A percentile compares a stretch with the other conserved stretches of the same genome.
Conservation (phyloP, 2,888 invertebrate species). For the Acanthoscelides obtectus region DNA sequence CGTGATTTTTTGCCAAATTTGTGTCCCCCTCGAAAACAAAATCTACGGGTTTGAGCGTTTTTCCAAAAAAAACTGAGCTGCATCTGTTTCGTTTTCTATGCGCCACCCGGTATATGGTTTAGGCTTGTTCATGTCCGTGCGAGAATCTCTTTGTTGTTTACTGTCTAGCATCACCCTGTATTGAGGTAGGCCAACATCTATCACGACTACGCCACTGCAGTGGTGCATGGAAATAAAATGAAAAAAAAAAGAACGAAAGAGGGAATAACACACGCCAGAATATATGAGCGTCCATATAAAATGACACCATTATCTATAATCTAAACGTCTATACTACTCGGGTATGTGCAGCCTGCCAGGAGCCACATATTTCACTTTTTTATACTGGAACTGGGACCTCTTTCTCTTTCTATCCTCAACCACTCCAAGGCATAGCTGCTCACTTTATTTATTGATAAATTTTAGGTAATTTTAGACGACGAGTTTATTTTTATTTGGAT, state of each 20-base stretch:
- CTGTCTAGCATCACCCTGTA: too few relatives aligned
- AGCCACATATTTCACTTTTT: constrained; percentile 13
- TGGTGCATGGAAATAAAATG: not conserved
- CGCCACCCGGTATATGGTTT: too few relatives aligned
- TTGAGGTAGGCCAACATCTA: not conserved
- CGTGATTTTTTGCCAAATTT: too few relatives aligned
- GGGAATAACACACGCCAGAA: not conserved
- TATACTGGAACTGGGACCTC: not conserved
- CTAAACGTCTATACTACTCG: constrained; percentile 5
- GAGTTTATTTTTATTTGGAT: not conserved
- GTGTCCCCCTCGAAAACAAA: too few relatives aligned
- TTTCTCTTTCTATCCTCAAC: not conserved
- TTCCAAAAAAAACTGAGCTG: too few relatives aligned
- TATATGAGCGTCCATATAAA: not conserved
- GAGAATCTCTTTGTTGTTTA: too few relatives aligned
- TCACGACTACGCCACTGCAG: not conserved
- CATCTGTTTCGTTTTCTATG: too few relatives aligned
- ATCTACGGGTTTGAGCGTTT: too few relatives aligned
- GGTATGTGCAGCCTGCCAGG: constrained; percentile 6
- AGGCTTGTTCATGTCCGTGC: too few relatives aligned
- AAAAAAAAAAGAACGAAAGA: not conserved
- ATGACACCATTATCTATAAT: constrained; percentile 7
- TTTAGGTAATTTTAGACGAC: constrained; percentile 10
- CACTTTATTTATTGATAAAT: constrained; percentile 10
- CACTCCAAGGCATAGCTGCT: constrained; percentile 1